phyloP scores from a whole-genome alignment of 2,113 vertebrate genomes.

The Polyodon spathula region DNA sequence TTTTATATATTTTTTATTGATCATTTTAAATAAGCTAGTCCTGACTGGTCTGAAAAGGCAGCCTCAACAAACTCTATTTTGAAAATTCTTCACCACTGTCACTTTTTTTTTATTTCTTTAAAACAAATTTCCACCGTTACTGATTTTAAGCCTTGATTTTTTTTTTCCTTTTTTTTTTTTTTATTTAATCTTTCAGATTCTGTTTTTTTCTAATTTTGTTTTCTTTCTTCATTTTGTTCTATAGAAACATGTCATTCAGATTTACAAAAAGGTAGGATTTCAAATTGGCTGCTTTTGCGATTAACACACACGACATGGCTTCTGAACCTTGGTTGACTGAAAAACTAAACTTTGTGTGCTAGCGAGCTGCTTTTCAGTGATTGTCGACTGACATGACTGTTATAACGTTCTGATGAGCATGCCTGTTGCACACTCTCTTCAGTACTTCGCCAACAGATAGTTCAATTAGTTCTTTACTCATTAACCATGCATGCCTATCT shows the following conservation, averaged over 20 bases:
- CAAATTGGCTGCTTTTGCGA: slow-evolving; percentile 62
- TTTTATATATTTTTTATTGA: no score
- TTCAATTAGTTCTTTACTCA: slow-evolving; percentile 39
- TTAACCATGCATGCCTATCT: slow-evolving; percentile 33
- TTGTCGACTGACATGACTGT: no score
- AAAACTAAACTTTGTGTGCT: slow-evolving; percentile 60
- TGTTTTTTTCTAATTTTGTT: slow-evolving; percentile 34
- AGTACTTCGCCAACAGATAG: slow-evolving; percentile 27
- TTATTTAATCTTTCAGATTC: slow-evolving; percentile 45
- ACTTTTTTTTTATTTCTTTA: no score
- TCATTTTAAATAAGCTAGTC: no score
- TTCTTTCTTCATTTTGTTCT: slow-evolving; percentile 92
- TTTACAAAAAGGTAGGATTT: slow-evolving; percentile 99
- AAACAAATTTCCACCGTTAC: slow-evolving; percentile 21
- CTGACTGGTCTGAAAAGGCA: no score
- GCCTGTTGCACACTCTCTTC: slow-evolving; percentile 26
- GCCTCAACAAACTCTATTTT: no score
- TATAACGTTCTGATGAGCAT: slow-evolving; percentile 25
- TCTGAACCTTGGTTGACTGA: slow-evolving; percentile 59
- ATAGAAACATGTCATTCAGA: slow-evolving; percentile 99
- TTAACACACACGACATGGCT: slow-evolving; percentile 64
- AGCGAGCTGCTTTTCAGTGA: not conserved
- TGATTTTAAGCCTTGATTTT: slow-evolving; percentile 38
- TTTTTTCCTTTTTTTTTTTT: slow-evolving; percentile 50
- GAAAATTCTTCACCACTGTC: no score